phyloP scores from a whole-genome alignment of 2,113 vertebrate genomes.

The Penelope pileata region DNA sequence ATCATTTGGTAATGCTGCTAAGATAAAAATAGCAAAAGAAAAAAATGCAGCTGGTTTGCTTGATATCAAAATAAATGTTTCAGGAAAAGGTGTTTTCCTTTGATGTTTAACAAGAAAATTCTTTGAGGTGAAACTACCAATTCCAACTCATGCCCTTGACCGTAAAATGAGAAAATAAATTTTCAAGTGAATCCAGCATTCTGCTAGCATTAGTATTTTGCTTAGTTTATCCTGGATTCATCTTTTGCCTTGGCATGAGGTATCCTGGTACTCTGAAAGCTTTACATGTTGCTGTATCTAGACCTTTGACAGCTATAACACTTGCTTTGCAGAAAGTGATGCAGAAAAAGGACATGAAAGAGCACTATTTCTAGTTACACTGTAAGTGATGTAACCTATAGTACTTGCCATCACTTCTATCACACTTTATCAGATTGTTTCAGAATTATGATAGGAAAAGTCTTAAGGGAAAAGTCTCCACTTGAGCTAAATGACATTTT shows the following conservation, averaged over 20 bases:
- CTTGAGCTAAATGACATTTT: neutral
- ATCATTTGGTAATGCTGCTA: neutral
- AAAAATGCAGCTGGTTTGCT: neutral
- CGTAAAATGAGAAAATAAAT: neutral
- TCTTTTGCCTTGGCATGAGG: neutral
- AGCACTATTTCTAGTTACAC: neutral
- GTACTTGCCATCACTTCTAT: neutral
- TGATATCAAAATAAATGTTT: neutral
- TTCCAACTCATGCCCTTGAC: neutral
- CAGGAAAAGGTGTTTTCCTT: neutral
- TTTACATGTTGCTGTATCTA: neutral
- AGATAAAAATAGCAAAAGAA: neutral
- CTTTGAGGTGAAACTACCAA: neutral
- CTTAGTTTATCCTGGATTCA: neutral
- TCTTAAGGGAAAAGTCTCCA: neutral
- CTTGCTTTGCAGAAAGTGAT: neutral
- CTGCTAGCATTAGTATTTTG: neutral
- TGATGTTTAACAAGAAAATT: neutral
- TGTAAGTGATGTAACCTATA: neutral
- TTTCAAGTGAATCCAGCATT: neutral
- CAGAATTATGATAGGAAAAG: neutral
- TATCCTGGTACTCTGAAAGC: neutral
- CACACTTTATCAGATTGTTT: neutral
- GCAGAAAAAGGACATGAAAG: neutral
- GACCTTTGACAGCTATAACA: neutral